phyloP scores from a whole-genome alignment of 2,888 invertebrate genomes.

The Carcina quercana region DNA sequence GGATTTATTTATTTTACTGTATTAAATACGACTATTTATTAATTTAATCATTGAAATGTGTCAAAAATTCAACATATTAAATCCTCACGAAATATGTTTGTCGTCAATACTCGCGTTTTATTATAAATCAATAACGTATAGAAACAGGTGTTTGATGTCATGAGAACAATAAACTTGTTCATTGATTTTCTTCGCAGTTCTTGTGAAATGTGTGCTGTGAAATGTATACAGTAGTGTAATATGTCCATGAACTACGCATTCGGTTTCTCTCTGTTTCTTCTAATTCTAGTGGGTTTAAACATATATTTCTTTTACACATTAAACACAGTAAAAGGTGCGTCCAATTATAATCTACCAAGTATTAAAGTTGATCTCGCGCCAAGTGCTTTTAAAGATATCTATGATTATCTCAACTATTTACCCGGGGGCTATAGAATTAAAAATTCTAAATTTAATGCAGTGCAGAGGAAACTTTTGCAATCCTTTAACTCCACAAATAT shows the following conservation, averaged over 20 bases:
- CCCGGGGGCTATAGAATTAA: conserved; percentile 49
- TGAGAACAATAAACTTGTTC: no score
- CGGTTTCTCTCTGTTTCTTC: conserved; percentile 54
- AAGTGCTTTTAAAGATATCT: conserved; percentile 47
- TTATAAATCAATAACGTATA: no score
- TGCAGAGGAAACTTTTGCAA: conserved; percentile 40
- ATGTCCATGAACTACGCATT: conserved; percentile 67
- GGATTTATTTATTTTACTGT: no score
- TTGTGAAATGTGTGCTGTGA: no score
- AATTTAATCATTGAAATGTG: no score
- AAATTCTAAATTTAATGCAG: conserved; percentile 39
- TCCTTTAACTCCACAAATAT: conserved; percentile 51
- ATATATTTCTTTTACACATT: conserved; percentile 61
- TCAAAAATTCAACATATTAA: no score
- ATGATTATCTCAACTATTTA: conserved; percentile 52
- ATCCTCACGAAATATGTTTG: no score
- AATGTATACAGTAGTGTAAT: no score
- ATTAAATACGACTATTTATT: no score
- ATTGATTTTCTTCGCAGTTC: no score
- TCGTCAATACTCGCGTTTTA: no score
- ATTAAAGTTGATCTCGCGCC: conserved; percentile 39
- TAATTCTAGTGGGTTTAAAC: conserved; percentile 54
- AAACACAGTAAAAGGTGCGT: conserved; percentile 35
- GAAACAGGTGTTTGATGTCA: no score
- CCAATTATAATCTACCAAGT: conserved; percentile 33